phyloP scores from a whole-genome alignment of 2,888 invertebrate species.

The Drosophila quasianomalipes region DNA sequence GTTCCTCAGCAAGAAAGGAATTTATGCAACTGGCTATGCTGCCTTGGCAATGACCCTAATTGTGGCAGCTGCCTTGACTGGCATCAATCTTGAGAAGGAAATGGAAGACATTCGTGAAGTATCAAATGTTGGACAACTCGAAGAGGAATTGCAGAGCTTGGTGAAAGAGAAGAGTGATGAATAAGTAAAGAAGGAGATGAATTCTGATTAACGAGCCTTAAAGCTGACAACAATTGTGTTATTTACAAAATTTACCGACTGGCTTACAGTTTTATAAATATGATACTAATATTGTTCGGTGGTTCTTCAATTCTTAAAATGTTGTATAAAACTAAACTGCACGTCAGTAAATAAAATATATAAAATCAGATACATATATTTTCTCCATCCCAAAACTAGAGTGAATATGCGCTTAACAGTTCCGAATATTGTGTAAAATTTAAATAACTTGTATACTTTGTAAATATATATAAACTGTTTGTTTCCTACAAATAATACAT shows the following conservation, averaged over 20 bases:
- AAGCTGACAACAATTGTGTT: not conserved
- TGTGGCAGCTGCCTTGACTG: constrained; percentile 35
- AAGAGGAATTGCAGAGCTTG: not conserved
- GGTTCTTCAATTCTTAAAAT: not conserved
- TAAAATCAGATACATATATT: not conserved
- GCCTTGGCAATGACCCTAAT: constrained; percentile 41
- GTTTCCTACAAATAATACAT: constrained; percentile 1
- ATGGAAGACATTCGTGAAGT: not conserved
- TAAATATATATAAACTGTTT: not conserved
- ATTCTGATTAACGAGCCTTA: not conserved
- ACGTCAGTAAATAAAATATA: not conserved
- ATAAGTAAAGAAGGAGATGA: not conserved
- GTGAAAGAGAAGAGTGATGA: constrained; percentile 1
- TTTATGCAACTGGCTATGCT: constrained; percentile 63
- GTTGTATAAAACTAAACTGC: not conserved
- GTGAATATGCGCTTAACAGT: not conserved
- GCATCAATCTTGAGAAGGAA: not conserved
- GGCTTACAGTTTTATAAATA: not conserved
- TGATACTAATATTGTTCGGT: not conserved
- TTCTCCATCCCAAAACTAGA: not conserved
- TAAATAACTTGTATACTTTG: not conserved
- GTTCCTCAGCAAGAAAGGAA: constrained; percentile 51
- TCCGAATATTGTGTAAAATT: not conserved
- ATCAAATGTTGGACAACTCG: not conserved
- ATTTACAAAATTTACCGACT: not conserved